Evolutionary conservation across 2,888 invertebrate genomes (phyloP), one percentile per base, ranked within the genome.

Genomic region (Globia sparganii): DNA sequence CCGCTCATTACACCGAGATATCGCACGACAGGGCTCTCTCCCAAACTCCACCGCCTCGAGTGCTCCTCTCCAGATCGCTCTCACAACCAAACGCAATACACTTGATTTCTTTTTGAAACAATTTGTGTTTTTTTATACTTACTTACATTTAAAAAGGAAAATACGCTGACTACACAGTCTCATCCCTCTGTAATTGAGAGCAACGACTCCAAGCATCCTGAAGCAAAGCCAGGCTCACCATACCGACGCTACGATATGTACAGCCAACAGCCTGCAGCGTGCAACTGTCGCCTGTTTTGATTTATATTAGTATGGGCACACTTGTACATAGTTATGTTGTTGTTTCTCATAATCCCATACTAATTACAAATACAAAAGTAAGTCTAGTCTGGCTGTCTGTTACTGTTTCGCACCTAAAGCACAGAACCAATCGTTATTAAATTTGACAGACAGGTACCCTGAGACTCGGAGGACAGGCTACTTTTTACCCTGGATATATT

Each of bases 1-100:
- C 13, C 75, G 78, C 81, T 87, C 86, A 77, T 80, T 83, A 83
- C 43, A 72, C 70, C 84, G 66, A 68, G 87, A 84, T 83, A 77
- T 75, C 72, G 75, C 66, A 64, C 78, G 72, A 82, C 71, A 79
- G 58, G 6, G 64, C 78, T 75, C 83, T 80, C 80, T 66, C 49
- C n/a, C 11, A 49, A 40, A 49, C 56, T 62, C 40, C 37, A 25
- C 28, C 34, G 53, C 65, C n/a, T 61, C 59, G 53, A 82, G 79
- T 6, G 68, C 71, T 58, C 66, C 59, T 61, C 56, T 69, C 56
- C 40, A 62, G 40, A 62, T 34, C 43, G 49, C 68, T 59, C 74
- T 78, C 34, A 59, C 18, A 69, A 46, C 66, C 40, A 34, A 73
- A 69, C 40, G 21, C 59, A 77, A 77, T 25, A 77, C 59, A 59